Evolutionary conservation across 2,888 invertebrate species (phyloP), one percentile per base, ranked within the genome.

Genomic region (Cosmorhoe ocellata): DNA sequence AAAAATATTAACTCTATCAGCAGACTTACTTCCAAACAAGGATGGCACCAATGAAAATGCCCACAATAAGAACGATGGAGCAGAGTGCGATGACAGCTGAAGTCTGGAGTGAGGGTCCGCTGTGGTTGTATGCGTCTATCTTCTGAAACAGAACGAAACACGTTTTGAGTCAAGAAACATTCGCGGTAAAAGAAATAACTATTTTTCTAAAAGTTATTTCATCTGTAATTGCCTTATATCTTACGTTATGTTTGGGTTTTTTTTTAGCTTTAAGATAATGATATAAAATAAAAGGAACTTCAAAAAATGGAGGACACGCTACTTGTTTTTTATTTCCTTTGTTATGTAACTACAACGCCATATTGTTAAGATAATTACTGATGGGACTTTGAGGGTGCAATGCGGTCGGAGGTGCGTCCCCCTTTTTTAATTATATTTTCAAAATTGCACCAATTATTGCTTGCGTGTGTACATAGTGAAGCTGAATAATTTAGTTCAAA

Each of bases 81-180:
- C 95, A 95, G 66, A 96, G 93, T 61, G 94, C 95, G 84, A 96
- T 96, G 84, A 95, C 94, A 69, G 96, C 96, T 66, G 96, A 94
- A 64, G 96, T 96, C 88, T 96, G 96, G 68, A 96, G 90, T 61
- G 95, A 95, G 66, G 96, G 96, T 77, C 95, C 95, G 84, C 94
- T 95, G 85, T 95, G 95, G 85, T 95, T 95, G 91, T 96, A 96
- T 63, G 96, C 95, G 91, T 96, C 96, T 88, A 96, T 94, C 91
- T 96, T 94, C 96, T 96, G 95, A 6, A 93, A 94, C 63, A 69
- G 74, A 80, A 77, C 79, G 62, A 51, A 73, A 38, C 0, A 11
- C 2, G 11, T 30, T 30, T 9, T 5, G 4, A 30, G 11, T 66
- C 18, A 64, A 1, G 3, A 24, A 52, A 51, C 32, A 28, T 18